phyloP scores from a whole-genome alignment of 2,888 invertebrate species.

The Cylloceria caligata region DNA sequence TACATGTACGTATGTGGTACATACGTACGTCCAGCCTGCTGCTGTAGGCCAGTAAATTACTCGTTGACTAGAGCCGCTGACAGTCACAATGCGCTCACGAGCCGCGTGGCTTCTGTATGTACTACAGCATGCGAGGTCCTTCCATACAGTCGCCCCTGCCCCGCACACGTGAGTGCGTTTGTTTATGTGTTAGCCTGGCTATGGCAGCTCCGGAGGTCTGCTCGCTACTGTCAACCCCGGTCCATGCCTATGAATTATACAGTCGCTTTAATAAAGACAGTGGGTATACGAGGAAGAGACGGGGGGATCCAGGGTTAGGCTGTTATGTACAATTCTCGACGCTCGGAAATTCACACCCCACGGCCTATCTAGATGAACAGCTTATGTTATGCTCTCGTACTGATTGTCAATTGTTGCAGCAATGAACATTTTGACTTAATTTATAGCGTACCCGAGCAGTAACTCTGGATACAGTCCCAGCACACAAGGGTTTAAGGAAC shows the following conservation, averaged over 20 bases:
- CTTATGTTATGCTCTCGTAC: not conserved
- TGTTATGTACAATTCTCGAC: conserved; percentile 28
- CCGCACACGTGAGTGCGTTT: conserved; percentile 48
- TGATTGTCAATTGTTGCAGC: not conserved
- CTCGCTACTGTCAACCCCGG: conserved; percentile 67
- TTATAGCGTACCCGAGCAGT: not conserved
- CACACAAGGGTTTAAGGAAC: no score
- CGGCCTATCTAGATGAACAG: not conserved
- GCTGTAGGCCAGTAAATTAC: conserved; percentile 79
- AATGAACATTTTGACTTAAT: not conserved
- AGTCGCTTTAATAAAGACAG: conserved; percentile 71
- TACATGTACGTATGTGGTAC: conserved; percentile 53
- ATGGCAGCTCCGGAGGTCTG: conserved; percentile 58
- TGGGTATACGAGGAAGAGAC: conserved; percentile 17
- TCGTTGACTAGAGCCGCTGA: conserved; percentile 82
- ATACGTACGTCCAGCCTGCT: conserved; percentile 62
- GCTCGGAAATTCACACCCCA: conserved; percentile 45
- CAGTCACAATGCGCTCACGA: conserved; percentile 80
- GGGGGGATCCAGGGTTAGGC: not conserved
- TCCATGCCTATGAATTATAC: conserved; percentile 68
- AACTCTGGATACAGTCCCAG: not conserved
- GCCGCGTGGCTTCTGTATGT: conserved; percentile 64
- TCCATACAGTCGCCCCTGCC: conserved; percentile 48
- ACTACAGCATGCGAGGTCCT: conserved; percentile 68
- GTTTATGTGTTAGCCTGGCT: conserved; percentile 58